These are phyloP conservation scores for Porites divaricata DNA, from an alignment of 92 coral and sea anemone genomes.

Conservation along the genomic window DNA sequence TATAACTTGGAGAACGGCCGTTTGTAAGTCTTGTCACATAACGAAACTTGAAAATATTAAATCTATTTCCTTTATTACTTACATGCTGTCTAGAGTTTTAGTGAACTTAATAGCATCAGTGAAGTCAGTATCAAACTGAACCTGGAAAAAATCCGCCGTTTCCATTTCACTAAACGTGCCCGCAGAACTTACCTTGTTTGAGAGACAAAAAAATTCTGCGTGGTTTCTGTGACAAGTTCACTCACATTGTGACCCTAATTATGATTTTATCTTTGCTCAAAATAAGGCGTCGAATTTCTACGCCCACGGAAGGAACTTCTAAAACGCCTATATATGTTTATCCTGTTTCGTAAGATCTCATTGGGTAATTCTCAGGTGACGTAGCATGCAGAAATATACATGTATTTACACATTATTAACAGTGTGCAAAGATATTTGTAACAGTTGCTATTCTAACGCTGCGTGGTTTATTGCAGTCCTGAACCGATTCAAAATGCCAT, in stretches of 20 bases:
- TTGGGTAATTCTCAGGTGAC: conserved; percentile 15
- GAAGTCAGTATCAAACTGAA: no score
- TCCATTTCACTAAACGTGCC: no score
- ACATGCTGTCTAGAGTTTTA: no score
- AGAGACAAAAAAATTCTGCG: no score
- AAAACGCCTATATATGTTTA: not conserved
- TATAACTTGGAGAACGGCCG: no score
- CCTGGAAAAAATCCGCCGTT: no score
- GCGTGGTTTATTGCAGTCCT: not conserved
- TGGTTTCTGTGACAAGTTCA: not conserved
- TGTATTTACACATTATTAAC: no score
- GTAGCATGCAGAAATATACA: not conserved
- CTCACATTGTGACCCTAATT: not conserved
- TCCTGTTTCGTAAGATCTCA: not conserved
- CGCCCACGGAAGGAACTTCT: conserved; percentile 26
- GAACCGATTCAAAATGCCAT: conserved; percentile 17
- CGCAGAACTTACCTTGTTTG: no score
- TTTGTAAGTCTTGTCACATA: not conserved
- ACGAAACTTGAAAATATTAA: not conserved
- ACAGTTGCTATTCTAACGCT: no score
- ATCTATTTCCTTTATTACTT: no score
- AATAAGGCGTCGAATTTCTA: not conserved
- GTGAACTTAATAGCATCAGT: no score
- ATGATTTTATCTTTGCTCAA: not conserved
- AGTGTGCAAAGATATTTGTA: no score